A percentile compares a stretch with the other conserved stretches of the same genome.
phyloP scores from a whole-genome alignment of 2,888 invertebrate species.

The Lasioglossum calceatum region DNA sequence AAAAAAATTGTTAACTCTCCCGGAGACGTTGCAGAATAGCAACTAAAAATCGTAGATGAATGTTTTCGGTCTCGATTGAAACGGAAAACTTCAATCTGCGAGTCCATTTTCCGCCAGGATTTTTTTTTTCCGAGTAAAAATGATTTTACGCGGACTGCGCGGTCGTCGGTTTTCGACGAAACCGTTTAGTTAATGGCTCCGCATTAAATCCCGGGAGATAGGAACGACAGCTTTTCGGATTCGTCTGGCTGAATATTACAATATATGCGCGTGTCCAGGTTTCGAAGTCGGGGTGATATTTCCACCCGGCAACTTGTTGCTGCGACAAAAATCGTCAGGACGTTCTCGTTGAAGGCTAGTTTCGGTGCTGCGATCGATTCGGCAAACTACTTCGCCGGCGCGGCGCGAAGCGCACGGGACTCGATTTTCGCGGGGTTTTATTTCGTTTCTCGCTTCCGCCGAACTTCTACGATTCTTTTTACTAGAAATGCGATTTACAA shows the following conservation, averaged over 20 bases:
- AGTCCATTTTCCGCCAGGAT: neutral
- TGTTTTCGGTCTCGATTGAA: neutral
- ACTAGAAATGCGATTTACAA: slow-evolving; percentile 42
- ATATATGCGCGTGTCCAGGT: slow-evolving; percentile 65
- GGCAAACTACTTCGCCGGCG: slow-evolving; percentile 67
- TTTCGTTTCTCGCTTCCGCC: slow-evolving; percentile 54
- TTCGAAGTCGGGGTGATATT: slow-evolving; percentile 56
- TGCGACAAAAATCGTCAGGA: slow-evolving; percentile 74
- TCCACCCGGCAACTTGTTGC: slow-evolving; percentile 75
- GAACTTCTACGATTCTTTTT: slow-evolving; percentile 54
- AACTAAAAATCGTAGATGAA: neutral
- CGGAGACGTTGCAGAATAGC: too few relatives aligned
- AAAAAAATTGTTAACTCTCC: too few relatives aligned
- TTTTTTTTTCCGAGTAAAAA: neutral
- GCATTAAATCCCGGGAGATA: slow-evolving; percentile 45
- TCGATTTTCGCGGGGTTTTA: slow-evolving; percentile 66
- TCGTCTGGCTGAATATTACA: slow-evolving; percentile 67
- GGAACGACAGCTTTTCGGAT: slow-evolving; percentile 46
- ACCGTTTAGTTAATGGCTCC: slow-evolving; percentile 43
- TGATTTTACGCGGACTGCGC: neutral
- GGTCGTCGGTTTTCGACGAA: slow-evolving; percentile 13
- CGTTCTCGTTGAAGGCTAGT: slow-evolving; percentile 67
- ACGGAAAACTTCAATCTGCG: neutral
- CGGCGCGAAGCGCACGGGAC: slow-evolving; percentile 33
- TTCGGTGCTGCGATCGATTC: slow-evolving; percentile 68